Evolutionary conservation across 2,113 vertebrate species (phyloP).

Genomic region (Struthio camelus): DNA sequence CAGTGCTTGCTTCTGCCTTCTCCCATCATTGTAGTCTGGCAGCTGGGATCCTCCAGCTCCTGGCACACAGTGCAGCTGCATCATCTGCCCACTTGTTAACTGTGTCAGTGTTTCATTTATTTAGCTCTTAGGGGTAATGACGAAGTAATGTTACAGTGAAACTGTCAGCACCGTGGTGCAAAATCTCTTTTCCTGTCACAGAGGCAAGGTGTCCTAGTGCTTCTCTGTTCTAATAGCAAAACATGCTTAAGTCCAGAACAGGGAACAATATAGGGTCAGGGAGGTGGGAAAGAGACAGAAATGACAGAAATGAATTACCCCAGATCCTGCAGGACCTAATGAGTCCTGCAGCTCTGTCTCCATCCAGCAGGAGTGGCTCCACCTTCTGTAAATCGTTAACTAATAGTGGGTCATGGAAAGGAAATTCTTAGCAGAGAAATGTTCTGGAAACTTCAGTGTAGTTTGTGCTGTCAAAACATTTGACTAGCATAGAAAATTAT

Average conservation of each 20-base stretch:
- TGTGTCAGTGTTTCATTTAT: not conserved
- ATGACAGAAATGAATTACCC: not conserved
- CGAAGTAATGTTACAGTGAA: not conserved
- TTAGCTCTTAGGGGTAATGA: not conserved
- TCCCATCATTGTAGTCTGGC: not conserved
- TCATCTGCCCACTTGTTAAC: not conserved
- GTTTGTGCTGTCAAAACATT: not conserved
- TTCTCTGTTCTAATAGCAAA: not conserved
- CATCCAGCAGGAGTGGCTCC: not conserved
- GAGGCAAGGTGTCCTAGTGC: not conserved
- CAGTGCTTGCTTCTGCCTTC: not conserved
- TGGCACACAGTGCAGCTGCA: not conserved
- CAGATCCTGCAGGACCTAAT: not conserved
- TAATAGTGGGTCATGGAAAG: not conserved
- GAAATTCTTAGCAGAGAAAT: not conserved
- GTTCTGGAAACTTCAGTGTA: not conserved
- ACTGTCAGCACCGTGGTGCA: not conserved
- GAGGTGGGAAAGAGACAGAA: not conserved
- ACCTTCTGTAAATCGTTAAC: not conserved
- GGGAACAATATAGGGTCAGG: not conserved
- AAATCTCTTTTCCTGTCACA: not conserved
- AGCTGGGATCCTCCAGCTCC: not conserved
- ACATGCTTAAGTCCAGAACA: not conserved
- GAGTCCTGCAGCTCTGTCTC: not conserved
- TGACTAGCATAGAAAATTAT: not conserved